Conservation (phyloP, 2,888 invertebrate genomes). For the Apantesis nais region DNA sequence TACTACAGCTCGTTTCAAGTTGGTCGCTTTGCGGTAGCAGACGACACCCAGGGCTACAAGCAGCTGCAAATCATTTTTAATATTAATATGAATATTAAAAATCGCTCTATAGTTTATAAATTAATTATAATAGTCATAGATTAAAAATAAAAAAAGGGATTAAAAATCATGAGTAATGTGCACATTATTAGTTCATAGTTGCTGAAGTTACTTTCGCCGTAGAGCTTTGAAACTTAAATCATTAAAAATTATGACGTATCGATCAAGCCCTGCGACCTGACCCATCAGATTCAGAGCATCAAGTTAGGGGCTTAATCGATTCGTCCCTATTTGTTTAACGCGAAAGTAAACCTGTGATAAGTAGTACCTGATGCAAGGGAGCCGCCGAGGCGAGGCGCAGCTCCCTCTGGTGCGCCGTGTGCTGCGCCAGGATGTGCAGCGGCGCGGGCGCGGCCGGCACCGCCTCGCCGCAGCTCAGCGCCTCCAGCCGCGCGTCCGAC, state of each 20-base stretch:
- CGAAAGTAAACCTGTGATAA: neutral
- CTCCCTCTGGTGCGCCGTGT: constrained; percentile 89
- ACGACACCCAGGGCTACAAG: constrained; percentile 95
- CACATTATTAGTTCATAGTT: too few species aligned
- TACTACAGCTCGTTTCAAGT: constrained; percentile 89
- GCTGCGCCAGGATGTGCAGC: constrained; percentile 87
- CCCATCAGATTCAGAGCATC: neutral
- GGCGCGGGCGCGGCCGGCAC: constrained; percentile 82
- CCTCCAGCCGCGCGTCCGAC: constrained; percentile 91
- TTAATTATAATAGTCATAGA: too few species aligned
- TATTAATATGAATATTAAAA: too few species aligned
- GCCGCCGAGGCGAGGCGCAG: constrained; percentile 89
- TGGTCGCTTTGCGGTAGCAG: constrained; percentile 95
- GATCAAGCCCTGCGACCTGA: too few species aligned
- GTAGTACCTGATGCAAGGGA: constrained; percentile 88
- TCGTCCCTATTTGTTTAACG: neutral
- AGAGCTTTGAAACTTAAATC: too few species aligned
- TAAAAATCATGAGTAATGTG: too few species aligned
- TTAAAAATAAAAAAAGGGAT: too few species aligned
- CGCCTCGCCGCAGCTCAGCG: constrained; percentile 69
- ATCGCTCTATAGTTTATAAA: too few species aligned
- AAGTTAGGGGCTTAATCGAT: too few species aligned
- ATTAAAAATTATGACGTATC: too few species aligned
- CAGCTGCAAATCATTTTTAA: constrained; percentile 72
- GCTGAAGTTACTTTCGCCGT: too few species aligned